phyloP scores from a whole-genome alignment of 2,888 invertebrate species.

The Dryomyza anilis region DNA sequence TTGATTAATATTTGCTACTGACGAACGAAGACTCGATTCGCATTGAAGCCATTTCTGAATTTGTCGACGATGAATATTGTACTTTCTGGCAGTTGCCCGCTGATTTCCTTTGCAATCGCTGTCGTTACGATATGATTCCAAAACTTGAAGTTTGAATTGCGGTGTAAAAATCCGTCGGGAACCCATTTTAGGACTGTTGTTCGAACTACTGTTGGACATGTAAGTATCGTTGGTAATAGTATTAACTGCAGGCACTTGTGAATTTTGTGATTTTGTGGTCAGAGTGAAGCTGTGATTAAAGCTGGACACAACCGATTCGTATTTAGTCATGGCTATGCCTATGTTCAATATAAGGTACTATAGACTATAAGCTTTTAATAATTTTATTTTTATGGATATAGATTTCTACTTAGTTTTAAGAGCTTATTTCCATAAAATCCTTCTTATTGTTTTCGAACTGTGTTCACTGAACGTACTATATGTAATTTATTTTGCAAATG shows the following conservation, averaged over 20 bases:
- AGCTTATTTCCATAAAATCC: too few relatives aligned
- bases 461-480: too few relatives aligned
- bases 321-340: too few relatives aligned
- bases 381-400: too few relatives aligned
- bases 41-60: conserved; percentile 92
- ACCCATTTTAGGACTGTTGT: conserved; percentile 67
- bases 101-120: conserved; percentile 88
- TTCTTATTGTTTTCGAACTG: too few relatives aligned
- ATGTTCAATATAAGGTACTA: too few relatives aligned
- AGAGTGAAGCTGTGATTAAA: background rate
- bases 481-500: too few relatives aligned
- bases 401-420: too few relatives aligned
- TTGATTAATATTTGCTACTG: conserved; percentile 66
- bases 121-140: conserved; percentile 85
- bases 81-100: conserved; percentile 87
- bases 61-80: conserved; percentile 86
- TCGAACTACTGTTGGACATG: conserved; percentile 28
- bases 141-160: conserved; percentile 86
- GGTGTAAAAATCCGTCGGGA: conserved; percentile 87
- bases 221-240: conserved; percentile 8
- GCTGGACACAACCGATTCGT: background rate
- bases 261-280: conserved; percentile 31
- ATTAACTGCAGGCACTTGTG: conserved; percentile 35
- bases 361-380: too few relatives aligned
- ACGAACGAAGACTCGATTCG: conserved; percentile 77